Evolutionary conservation across 2,113 vertebrate species (phyloP).

Genomic region (Crotalus tigris): DNA sequence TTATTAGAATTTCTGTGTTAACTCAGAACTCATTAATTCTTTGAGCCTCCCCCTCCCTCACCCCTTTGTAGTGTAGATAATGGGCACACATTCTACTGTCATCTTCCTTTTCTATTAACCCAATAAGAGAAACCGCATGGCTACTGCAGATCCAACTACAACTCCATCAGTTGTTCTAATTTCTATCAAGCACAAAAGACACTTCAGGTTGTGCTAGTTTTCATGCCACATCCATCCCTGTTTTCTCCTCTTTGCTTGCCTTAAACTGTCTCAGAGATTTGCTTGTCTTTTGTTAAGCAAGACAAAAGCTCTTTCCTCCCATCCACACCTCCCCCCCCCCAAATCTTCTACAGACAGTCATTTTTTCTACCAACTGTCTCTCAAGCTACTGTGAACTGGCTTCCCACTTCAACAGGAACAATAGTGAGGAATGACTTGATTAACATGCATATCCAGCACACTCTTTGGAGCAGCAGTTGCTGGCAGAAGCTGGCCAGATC

Average conservation of each 20-base stretch:
- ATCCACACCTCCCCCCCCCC: neutral
- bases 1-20: slow-evolving; percentile 73
- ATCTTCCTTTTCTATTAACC: slow-evolving; percentile 71
- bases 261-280: slow-evolving; percentile 43
- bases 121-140: slow-evolving; percentile 61
- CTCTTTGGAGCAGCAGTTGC: slow-evolving; percentile 23
- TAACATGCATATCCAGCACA: slow-evolving; percentile 47
- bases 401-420: slow-evolving; percentile 34
- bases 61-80: slow-evolving; percentile 76
- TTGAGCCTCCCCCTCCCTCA: slow-evolving; percentile 69
- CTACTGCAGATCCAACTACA: slow-evolving; percentile 49
- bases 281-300: slow-evolving; percentile 48
- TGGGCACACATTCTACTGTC: slow-evolving; percentile 66
- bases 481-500: slow-evolving; percentile 29
- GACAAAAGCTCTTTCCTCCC: slow-evolving; percentile 46
- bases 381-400: slow-evolving; percentile 39
- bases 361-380: slow-evolving; percentile 33
- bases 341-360: slow-evolving; percentile 47
- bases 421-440: slow-evolving; percentile 49
- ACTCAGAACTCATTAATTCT: slow-evolving; percentile 77
- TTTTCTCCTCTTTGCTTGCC: slow-evolving; percentile 23
- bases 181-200: slow-evolving; percentile 49
- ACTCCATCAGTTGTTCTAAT: slow-evolving; percentile 47
- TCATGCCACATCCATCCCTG: slow-evolving; percentile 50
- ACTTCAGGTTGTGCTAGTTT: slow-evolving; percentile 56